These are phyloP conservation scores for Blastomussa wellsi DNA, from an alignment of 92 coral and sea anemone species.

Conservation along the genomic window DNA sequence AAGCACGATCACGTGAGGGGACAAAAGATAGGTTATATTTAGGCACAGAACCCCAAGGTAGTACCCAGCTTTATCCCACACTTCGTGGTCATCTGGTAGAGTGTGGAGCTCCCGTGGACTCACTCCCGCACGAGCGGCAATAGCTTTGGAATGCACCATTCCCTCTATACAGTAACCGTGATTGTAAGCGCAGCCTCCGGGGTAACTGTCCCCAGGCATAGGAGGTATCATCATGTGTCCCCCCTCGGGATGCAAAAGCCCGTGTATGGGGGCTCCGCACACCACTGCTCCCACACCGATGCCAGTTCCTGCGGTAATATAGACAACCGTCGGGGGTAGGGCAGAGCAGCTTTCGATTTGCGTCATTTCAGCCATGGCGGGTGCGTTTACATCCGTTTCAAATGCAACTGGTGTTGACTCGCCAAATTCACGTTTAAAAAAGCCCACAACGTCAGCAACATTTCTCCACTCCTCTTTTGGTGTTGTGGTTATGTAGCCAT, in stretches of 20 bases:
- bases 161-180: constrained; percentile 92
- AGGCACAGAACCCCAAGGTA: constrained; percentile 92
- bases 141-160: constrained; percentile 84
- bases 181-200: constrained; percentile 74
- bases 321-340: constrained; percentile 63
- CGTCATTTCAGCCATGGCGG: constrained; percentile 85
- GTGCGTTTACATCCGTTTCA: constrained; percentile 93
- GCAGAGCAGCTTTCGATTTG: constrained; percentile 26
- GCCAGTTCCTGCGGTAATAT: constrained; percentile 92
- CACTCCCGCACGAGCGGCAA: constrained; percentile 80
- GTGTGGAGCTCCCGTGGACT: constrained; percentile 55
- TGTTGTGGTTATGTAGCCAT: constrained; percentile 83
- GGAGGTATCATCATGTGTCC: constrained; percentile 85
- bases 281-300: constrained; percentile 88
- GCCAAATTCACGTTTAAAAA: constrained; percentile 65
- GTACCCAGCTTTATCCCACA: constrained; percentile 92
- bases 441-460: constrained; percentile 62
- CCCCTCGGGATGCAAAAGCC: constrained; percentile 93
- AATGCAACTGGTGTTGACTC: constrained; percentile 65
- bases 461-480: constrained; percentile 85
- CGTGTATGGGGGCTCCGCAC: constrained; percentile 84
- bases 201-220: constrained; percentile 79
- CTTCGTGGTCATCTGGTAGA: constrained; percentile 70
- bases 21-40: constrained; percentile 79
- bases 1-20: constrained; percentile 85